A percentile compares a stretch with the other conserved stretches of the same genome.
Conservation (phyloP, 2,113 vertebrate genomes). For the Nycticorax nycticorax region DNA sequence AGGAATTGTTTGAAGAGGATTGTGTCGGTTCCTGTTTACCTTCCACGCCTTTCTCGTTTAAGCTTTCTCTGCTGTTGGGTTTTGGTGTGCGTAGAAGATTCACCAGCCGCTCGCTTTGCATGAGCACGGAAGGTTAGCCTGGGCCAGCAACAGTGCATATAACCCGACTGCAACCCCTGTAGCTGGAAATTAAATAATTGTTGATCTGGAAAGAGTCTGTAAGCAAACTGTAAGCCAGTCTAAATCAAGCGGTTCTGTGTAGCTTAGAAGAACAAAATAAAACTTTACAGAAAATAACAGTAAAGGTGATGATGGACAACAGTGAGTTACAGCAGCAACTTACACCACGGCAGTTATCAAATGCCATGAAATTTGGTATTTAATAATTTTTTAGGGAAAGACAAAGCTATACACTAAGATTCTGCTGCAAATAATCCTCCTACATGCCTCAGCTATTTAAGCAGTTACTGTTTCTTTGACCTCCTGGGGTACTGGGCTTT, state of each 20-base stretch:
- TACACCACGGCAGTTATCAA: accelerated
- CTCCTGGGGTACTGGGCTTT: conserved; percentile 26
- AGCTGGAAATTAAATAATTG: neutral
- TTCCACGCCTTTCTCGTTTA: neutral
- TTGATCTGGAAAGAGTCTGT: neutral
- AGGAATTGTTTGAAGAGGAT: neutral
- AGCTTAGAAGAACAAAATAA: neutral
- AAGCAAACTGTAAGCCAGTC: accelerated
- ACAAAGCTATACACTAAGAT: neutral
- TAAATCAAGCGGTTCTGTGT: neutral
- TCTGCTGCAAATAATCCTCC: neutral
- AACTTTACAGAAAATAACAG: neutral
- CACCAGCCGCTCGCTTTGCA: neutral
- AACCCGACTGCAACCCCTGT: neutral
- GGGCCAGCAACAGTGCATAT: neutral
- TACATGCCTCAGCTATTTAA: neutral
- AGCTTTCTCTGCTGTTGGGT: neutral
- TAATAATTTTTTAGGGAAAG: neutral
- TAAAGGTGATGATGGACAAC: neutral
- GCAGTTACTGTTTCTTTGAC: conserved; percentile 27
- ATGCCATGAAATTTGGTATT: accelerated
- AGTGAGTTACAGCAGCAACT: neutral
- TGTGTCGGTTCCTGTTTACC: neutral
- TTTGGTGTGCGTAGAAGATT: accelerated
- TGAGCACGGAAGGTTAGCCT: neutral